phyloP scores from a whole-genome alignment of 2,113 vertebrate species.

The Ginglymostoma cirratum region DNA sequence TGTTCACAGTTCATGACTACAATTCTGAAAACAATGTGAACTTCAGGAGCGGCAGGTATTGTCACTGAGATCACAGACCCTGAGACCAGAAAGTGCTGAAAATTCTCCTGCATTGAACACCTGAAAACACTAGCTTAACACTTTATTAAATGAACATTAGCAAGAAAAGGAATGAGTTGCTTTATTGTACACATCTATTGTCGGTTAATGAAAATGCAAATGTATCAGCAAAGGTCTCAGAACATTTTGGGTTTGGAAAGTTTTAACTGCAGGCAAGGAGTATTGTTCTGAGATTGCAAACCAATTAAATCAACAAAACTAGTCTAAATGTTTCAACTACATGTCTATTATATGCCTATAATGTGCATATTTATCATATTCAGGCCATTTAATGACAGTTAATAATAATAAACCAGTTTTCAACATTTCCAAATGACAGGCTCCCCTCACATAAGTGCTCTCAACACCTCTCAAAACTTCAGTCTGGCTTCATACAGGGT shows the following conservation, averaged over 20 bases:
- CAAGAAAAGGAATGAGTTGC: neutral
- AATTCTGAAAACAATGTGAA: neutral
- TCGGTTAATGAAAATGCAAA: neutral
- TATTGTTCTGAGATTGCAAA: neutral
- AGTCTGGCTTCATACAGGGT: neutral
- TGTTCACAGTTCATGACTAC: neutral
- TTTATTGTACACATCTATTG: neutral
- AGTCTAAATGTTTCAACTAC: neutral
- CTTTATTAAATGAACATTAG: neutral
- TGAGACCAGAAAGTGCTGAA: neutral
- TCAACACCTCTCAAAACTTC: neutral
- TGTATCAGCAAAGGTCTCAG: neutral
- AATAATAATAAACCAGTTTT: constrained; percentile 19
- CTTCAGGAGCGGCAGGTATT: neutral
- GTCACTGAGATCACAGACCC: neutral
- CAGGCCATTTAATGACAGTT: constrained; percentile 5
- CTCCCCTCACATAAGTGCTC: neutral
- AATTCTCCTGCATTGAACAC: neutral
- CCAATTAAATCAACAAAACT: neutral
- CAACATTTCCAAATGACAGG: neutral
- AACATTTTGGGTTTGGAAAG: neutral
- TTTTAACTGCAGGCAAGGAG: neutral
- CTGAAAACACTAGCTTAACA: neutral
- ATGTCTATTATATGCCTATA: neutral
- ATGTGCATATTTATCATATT: neutral